Evolutionary conservation across 2,113 vertebrate genomes (phyloP), one percentile per base, ranked within the genome.

Genomic region (Oxyura jamaicensis): DNA sequence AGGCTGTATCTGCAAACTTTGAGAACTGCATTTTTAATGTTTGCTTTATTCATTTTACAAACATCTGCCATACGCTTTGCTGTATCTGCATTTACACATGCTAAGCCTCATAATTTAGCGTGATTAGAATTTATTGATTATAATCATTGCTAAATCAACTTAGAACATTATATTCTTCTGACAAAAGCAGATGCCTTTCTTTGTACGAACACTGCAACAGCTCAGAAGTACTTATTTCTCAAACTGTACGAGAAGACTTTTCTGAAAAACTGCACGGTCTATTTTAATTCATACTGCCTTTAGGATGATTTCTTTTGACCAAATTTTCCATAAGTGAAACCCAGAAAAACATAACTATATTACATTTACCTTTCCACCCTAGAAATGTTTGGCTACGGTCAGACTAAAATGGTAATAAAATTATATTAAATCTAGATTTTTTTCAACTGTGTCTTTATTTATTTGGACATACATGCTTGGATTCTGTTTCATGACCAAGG

Each of bases 81-180:
- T 85, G 19, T 46, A 8, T 31, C 16, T 82, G 56, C 69, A 60
- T 11, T 87, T 58, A 33, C 15, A 83, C 29, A 59, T 33, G 77
- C 42, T n/a, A 42, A 93, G 66, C 44, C 50, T 74, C 65, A 62
- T 86, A 60, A 67, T 86, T 94, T 83, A 71, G 31, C 52, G 46
- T 85, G 33, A 91, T 60, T 91, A 76, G 33, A 88, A 88, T 52
- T 91, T 82, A 71, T 56, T 91, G 73, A 88, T 89, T 89, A 86
- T 69, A 91, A 71, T 46, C n/a, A 41, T 6, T 2, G 1, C 53
- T 69, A 83, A 87, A 95, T 73, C 75, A 91, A n/a, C 62, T 84
- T 55, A 76, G 71, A 91, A 76, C 13, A 35, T 68, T 20, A 56
- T 6, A 35, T 8, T 79, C 35, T 76, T 93, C 72, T 60, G 71